A percentile compares a stretch with the other conserved stretches of the same genome.
Evolutionary conservation across 2,888 invertebrate genomes (phyloP).

Genomic region (Autographa pulchrina): DNA sequence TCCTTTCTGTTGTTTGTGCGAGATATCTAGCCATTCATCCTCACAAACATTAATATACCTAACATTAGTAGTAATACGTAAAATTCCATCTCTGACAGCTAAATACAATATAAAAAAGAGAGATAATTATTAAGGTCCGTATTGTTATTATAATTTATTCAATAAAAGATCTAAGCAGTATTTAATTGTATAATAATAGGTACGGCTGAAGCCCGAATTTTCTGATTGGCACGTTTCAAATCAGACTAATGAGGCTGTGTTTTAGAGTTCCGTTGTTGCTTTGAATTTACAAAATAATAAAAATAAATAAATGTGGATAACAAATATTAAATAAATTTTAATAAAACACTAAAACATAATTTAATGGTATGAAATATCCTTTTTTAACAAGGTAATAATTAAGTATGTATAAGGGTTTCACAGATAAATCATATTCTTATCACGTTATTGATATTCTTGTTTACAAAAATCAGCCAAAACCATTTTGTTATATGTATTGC

Average conservation of each 20-base stretch:
- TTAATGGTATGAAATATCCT: not conserved
- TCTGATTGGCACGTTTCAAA: slow-evolving; percentile 1
- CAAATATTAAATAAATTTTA: no score
- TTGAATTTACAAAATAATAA: no score
- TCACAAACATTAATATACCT: no score
- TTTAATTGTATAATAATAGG: slow-evolving; percentile 4
- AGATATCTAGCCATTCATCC: no score
- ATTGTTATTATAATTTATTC: not conserved
- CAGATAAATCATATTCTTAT: no score
- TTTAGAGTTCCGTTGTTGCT: not conserved
- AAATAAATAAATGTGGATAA: no score
- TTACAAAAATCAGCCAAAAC: no score
- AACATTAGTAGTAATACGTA: not conserved
- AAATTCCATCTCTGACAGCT: not conserved
- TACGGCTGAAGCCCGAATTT: not conserved
- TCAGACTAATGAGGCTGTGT: not conserved
- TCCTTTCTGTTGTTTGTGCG: not conserved
- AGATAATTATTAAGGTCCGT: not conserved
- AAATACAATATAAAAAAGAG: not conserved
- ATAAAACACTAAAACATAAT: not conserved
- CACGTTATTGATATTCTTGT: no score
- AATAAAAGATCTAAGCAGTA: not conserved
- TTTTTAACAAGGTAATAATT: not conserved
- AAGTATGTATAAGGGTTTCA: no score
- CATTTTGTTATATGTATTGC: no score